Percentiles rank a stretch among this genome's conserved stretches.
Evolutionary conservation across 2,888 invertebrate genomes (phyloP).

Genomic region (Pandemis heparana): DNA sequence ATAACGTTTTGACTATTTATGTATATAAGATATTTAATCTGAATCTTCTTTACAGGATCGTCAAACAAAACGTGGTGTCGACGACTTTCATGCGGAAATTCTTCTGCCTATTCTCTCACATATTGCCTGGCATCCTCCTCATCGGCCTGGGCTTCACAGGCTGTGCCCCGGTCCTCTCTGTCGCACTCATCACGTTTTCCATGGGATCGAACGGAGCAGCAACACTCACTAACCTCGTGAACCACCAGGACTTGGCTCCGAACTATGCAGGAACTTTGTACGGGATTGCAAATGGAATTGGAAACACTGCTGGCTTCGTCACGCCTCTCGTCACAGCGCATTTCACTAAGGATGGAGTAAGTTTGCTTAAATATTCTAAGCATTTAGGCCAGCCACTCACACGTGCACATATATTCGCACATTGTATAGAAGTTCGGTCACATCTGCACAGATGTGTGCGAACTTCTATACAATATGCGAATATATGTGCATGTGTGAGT

Average conservation of each 20-base stretch:
- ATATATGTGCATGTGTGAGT: too few species aligned
- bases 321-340: conserved; percentile 90
- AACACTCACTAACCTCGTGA: conserved; percentile 86
- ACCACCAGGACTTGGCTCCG: conserved; percentile 91
- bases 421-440: too few species aligned
- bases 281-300: conserved; percentile 91
- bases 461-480: too few species aligned
- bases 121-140: conserved; percentile 82
- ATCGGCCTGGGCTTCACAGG: conserved; percentile 86
- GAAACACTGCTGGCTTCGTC: conserved; percentile 90
- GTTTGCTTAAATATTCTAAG: conserved; percentile 43
- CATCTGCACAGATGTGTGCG: too few species aligned
- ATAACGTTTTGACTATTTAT: too few species aligned
- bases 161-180: conserved; percentile 87
- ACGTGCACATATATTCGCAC: too few species aligned
- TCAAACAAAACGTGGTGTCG: conserved; percentile 76
- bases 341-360: conserved; percentile 85
- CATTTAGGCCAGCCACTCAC: too few species aligned
- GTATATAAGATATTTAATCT: not conserved
- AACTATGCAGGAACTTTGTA: conserved; percentile 92
- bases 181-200: conserved; percentile 88
- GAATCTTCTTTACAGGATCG: conserved; percentile 70
- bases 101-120: conserved; percentile 88
- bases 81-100: conserved; percentile 87
- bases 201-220: conserved; percentile 89